Percentiles rank a stretch among this genome's conserved stretches.
Evolutionary conservation across 2,888 invertebrate genomes (phyloP).

Genomic region (Caenorhabditis angaria): DNA sequence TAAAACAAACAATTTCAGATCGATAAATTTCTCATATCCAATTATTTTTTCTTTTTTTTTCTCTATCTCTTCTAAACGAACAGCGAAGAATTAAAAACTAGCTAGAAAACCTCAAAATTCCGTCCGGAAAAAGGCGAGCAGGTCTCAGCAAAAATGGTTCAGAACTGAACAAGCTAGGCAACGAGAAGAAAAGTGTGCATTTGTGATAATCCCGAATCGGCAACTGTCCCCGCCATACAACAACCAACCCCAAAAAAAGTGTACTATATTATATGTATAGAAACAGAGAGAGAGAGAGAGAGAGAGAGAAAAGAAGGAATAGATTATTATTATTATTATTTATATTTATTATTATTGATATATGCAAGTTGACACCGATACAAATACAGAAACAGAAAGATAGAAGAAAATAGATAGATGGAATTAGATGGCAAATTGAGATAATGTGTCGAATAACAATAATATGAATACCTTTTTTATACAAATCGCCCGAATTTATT

Average conservation of each 20-base stretch:
- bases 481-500: no score
- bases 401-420: constrained; percentile 16
- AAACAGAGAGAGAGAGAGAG: constrained; percentile 16
- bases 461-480: constrained; percentile 5
- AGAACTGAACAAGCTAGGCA: no score
- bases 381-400: constrained; percentile 15
- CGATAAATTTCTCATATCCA: neutral
- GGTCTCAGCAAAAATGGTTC: constrained; percentile 1
- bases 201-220: constrained; percentile 3
- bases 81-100: neutral
- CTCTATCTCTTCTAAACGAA: neutral
- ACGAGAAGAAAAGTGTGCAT: constrained; percentile 6
- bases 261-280: constrained; percentile 10
- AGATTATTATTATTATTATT: constrained; percentile 1
- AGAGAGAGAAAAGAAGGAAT: constrained; percentile 9
- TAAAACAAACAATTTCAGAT: neutral
- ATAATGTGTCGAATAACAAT: constrained; percentile 1
- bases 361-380: constrained; percentile 13
- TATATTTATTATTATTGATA: constrained; percentile 9
- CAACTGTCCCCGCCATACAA: neutral
- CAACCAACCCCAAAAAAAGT: neutral
- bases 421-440: constrained; percentile 15
- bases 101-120: no score
- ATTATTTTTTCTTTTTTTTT: neutral
- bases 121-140: constrained; percentile 3